These are phyloP conservation scores for Agonopterix arenella DNA, from an alignment of 2,888 invertebrate genomes.

Conservation along the genomic window DNA sequence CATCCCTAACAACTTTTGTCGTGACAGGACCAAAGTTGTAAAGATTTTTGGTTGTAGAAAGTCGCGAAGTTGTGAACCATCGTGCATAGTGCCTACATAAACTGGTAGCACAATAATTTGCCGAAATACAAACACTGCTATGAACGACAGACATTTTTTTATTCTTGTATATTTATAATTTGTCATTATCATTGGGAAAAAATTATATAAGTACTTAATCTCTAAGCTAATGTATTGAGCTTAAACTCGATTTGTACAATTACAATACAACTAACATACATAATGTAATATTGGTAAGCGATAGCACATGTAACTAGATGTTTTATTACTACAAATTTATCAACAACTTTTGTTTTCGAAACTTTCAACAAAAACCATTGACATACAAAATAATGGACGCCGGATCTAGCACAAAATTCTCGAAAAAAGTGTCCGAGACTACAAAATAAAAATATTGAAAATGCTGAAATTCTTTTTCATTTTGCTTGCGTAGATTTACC, in stretches of 20 bases:
- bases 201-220: slow-evolving; percentile 36
- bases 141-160: slow-evolving; percentile 46
- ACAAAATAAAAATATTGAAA: background rate
- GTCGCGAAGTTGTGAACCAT: background rate
- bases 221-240: slow-evolving; percentile 72
- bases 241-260: slow-evolving; percentile 73
- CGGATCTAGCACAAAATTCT: background rate
- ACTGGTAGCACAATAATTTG: slow-evolving; percentile 14
- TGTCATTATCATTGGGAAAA: slow-evolving; percentile 36
- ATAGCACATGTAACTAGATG: background rate
- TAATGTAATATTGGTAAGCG: slow-evolving; percentile 24
- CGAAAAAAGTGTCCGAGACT: too few species aligned
- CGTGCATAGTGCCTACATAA: slow-evolving; percentile 16
- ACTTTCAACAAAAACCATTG: too few species aligned
- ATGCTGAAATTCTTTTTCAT: background rate
- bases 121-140: slow-evolving; percentile 31
- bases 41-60: background rate
- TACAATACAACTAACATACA: slow-evolving; percentile 53
- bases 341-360: too few species aligned
- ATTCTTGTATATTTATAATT: slow-evolving; percentile 22
- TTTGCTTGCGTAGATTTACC: too few species aligned
- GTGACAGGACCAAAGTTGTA: background rate
- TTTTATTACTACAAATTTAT: too few species aligned
- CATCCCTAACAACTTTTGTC: too few species aligned
- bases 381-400: background rate